phyloP scores from a whole-genome alignment of 2,113 vertebrate species.

The Amia ocellicauda region DNA sequence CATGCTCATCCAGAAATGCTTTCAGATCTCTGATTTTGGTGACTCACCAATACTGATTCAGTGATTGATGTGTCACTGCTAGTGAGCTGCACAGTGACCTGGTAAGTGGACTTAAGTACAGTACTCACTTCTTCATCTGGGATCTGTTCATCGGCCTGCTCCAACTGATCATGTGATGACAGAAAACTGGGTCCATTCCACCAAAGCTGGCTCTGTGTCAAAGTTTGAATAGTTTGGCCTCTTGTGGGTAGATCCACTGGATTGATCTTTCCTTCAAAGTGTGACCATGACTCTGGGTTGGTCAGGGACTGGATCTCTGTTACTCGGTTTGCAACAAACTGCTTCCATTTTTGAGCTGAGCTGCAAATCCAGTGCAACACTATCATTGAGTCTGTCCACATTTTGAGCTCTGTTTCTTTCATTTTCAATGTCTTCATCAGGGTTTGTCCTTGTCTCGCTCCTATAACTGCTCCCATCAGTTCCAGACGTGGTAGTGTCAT shows the following conservation, averaged over 20 bases:
- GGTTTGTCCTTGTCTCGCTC: constrained; percentile 11
- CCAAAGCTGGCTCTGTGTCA: constrained; percentile 20
- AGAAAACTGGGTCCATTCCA: constrained; percentile 22
- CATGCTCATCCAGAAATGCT: constrained; percentile 27
- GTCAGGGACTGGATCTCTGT: constrained; percentile 14
- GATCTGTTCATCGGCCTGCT: not conserved
- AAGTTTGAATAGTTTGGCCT: constrained; percentile 21
- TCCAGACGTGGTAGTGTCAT: constrained; percentile 26
- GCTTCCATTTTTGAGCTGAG: constrained; percentile 19
- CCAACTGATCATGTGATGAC: constrained; percentile 3
- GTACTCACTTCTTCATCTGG: constrained; percentile 9
- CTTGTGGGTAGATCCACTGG: constrained; percentile 20
- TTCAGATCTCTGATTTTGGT: constrained; percentile 23
- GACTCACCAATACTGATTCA: constrained; percentile 13
- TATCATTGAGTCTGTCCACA: constrained; percentile 38
- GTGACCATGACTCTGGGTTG: constrained; percentile 18
- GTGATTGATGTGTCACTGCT: not conserved
- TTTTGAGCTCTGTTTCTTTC: constrained; percentile 8
- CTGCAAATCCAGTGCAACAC: constrained; percentile 23
- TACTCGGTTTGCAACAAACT: constrained; percentile 27
- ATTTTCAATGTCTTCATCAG: constrained; percentile 21
- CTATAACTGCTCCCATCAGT: constrained; percentile 30
- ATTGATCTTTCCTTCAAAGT: constrained; percentile 20
- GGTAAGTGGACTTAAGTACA: constrained; percentile 14
- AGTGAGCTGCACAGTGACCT: constrained; percentile 18